phyloP scores from a whole-genome alignment of 2,888 invertebrate species.

The Drosophila pseudotakahashii region DNA sequence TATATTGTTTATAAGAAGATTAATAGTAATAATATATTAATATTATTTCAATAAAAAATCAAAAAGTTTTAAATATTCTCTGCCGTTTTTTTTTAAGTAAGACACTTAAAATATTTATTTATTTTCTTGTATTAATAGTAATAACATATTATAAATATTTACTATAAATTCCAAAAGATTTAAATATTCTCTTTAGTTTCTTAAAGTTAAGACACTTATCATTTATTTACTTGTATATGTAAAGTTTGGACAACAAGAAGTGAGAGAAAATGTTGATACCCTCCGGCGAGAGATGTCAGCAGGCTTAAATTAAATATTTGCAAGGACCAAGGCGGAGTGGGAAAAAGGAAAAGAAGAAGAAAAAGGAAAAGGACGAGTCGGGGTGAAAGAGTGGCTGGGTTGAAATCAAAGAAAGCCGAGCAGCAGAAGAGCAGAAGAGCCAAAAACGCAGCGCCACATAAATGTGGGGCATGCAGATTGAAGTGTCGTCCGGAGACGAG shows the following conservation, averaged over 20 bases:
- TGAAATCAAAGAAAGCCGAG: slow-evolving; percentile 41
- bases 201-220: not conserved
- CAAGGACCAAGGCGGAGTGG: slow-evolving; percentile 21
- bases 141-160: too few species aligned
- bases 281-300: slow-evolving; percentile 16
- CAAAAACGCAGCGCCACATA: slow-evolving; percentile 67
- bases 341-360: slow-evolving; percentile 1
- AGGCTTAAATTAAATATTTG: slow-evolving; percentile 71
- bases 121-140: too few species aligned
- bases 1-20: too few species aligned
- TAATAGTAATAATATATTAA: too few species aligned
- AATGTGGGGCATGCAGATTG: slow-evolving; percentile 76
- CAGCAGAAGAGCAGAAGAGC: slow-evolving; percentile 45
- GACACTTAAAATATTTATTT: too few species aligned
- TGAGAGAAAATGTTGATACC: slow-evolving; percentile 20
- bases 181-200: too few species aligned
- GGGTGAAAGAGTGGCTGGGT: not conserved
- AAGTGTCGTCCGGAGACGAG: slow-evolving; percentile 55
- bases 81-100: too few species aligned
- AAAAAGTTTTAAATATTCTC: too few species aligned
- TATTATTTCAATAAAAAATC: too few species aligned
- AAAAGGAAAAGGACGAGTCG: slow-evolving; percentile 7
- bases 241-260: slow-evolving; percentile 12
- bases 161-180: too few species aligned
- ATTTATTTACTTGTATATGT: not conserved